Conservation (phyloP, 92 coral and sea anemone species). For the Chrysogorgia sp. region DNA sequence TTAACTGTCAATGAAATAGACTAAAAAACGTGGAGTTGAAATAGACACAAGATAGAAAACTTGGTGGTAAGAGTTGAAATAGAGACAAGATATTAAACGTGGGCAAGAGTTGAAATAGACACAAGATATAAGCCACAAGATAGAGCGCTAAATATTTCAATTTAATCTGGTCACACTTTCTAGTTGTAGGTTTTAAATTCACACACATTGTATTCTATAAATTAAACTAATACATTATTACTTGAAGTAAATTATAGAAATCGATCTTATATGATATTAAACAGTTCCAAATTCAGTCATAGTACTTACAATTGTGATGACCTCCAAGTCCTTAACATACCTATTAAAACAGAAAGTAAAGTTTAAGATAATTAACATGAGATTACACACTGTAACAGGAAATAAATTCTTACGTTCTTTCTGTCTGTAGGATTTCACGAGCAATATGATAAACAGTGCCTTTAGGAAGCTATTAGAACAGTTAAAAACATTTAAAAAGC, state of each 20-base stretch:
- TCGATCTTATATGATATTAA: neutral
- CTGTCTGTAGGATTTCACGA: constrained; percentile 84
- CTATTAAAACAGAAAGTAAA: constrained; percentile 42
- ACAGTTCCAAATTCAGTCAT: neutral
- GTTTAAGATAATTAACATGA: constrained; percentile 6
- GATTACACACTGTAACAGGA: neutral
- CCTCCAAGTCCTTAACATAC: constrained; percentile 93
- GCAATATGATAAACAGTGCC: constrained; percentile 88
- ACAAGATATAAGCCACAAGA: no score
- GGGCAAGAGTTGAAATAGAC: no score
- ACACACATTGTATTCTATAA: no score
- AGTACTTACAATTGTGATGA: constrained; percentile 89
- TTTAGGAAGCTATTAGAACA: constrained; percentile 15
- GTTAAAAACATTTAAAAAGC: neutral
- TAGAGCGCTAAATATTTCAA: no score
- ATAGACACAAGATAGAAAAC: no score
- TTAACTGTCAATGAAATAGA: neutral
- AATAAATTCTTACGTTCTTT: constrained; percentile 95
- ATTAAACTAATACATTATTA: no score
- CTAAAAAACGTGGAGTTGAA: neutral
- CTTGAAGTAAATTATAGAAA: no score
- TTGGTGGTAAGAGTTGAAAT: no score
- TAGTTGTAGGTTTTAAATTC: no score
- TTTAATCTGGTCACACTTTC: no score
- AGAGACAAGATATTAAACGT: no score